phyloP scores from a whole-genome alignment of 2,797 vertebrate species.

The Rhabdomys pumilio region DNA sequence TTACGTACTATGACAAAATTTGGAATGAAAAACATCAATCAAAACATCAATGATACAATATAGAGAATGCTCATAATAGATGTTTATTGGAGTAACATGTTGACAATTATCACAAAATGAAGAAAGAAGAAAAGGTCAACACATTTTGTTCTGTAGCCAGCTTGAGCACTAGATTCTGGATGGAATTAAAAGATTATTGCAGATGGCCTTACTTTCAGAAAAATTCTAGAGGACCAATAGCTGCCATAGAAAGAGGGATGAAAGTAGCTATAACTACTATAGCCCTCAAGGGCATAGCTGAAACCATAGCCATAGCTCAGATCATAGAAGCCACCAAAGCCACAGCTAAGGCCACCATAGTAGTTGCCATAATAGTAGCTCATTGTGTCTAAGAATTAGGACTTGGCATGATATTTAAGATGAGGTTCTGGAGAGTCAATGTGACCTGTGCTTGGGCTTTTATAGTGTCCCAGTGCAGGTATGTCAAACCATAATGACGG shows the following conservation, averaged over 20 bases:
- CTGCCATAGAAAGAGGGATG: not conserved
- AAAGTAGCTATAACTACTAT: not conserved
- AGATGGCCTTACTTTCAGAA: not conserved
- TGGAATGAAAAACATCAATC: not conserved
- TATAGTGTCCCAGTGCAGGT: not conserved
- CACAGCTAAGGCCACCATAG: not conserved
- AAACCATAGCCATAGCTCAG: not conserved
- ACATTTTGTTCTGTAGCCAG: fast-evolving
- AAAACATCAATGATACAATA: not conserved
- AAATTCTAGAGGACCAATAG: not conserved
- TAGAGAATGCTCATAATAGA: not conserved
- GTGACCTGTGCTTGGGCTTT: not conserved
- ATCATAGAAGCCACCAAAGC: not conserved
- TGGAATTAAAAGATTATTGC: not conserved
- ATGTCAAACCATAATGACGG: not conserved
- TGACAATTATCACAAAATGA: not conserved
- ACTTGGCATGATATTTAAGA: not conserved
- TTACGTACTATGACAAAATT: not conserved
- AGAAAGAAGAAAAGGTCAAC: not conserved
- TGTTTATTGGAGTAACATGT: slow-evolving; percentile 15
- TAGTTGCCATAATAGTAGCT: not conserved
- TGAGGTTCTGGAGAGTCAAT: not conserved
- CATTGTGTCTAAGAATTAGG: not conserved
- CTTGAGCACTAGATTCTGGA: not conserved
- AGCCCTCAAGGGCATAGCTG: not conserved